Evolutionary conservation across 2,888 invertebrate species (phyloP), one percentile per base, ranked within the genome.

Genomic region (Aphidoletes aphidimyza): DNA sequence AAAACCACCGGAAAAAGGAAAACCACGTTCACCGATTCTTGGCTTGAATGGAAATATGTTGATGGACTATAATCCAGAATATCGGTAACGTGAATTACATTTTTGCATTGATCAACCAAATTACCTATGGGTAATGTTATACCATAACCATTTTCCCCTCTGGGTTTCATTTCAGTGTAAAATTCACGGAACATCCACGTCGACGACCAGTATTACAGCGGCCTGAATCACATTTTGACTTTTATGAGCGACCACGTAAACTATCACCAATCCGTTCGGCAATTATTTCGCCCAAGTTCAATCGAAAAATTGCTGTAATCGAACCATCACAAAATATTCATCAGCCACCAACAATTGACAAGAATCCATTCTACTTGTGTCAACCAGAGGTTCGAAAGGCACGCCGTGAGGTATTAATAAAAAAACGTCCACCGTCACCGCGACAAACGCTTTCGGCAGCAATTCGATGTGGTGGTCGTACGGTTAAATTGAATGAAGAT

Each of bases 51-150:
- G 90, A n/a, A 89, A 89, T 86, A 88, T n/a, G n/a, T n/a, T n/a
- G n/a, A n/a, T 89, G 85, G 90, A 90, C 86, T 90, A 90, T 86
- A 89, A 89, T 87, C 89, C 90, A 0, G 90, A 90, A 86, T 90
- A 90, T 85, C 30, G 84, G 83, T 85, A 84, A 34, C n/a, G n/a
- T n/a, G 84, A 84, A 34, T 19, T 83, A 22, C n/a, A 14, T 6
- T 14, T 19, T 83, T 19, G n/a, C 19, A 83, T 22, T 83, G 2
- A 39, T 39, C 2, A 34, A 81, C 47, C 9, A 11, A 37, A 22
- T 83, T 83, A n/a, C n/a, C n/a, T n/a, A n/a, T n/a, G n/a, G n/a
- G n/a, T n/a, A n/a, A n/a, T n/a, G n/a, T n/a, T n/a, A n/a, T n/a
- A n/a, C n/a, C n/a, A n/a, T n/a, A n/a, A n/a, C n/a, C n/a, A n/a